Evolutionary conservation across 2,113 vertebrate species (phyloP), one percentile per base, ranked within the genome.

Genomic region (Pampusana beccarii): DNA sequence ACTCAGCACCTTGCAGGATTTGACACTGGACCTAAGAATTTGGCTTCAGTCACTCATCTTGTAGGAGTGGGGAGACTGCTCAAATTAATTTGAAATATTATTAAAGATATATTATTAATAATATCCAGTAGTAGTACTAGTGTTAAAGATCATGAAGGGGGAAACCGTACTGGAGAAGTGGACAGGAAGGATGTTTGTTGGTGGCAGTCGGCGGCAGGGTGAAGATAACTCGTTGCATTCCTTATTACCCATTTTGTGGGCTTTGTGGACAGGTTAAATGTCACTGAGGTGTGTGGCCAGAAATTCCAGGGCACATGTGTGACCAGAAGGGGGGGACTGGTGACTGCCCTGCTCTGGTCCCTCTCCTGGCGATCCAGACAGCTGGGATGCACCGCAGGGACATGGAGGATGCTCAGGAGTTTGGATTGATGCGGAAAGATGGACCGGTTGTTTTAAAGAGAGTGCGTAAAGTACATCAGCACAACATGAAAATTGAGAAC

Each of bases 371-470:
- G 57, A 19, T 17, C 17, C 28, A 8, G 12, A 4, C 11, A 10
- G 28, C 16, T 28, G 44, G 29, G 7, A 10, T 2, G 9, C 38
- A 6, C 21, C 19, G 56, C 16, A 8, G 8, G 16, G 58, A 25
- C 42, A 5, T 1, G 10, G 58, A 4, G 0, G 1, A 40, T 69
- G n/a, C 24, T 69, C 31, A 4, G 21, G 20, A 18, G 15, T 54
- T 54, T 16, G 17, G n/a, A 31, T 1, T 24, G 38, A 26, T 34
- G 28, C 29, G 29, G 51, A 56, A 34, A 70, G 44, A 16, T 14
- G 16, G 42, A 31, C 13, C 16, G 3, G 33, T 14, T 70, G 21
- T n/a, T 58, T 88, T 61, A 46, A 53, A 60, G 67, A 11, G 44
- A 64, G 15, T 10, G 5, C 7, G 7, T 65, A 10, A 88, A 56